Evolutionary conservation across 1,140 invertebrate species (phyloP), one percentile per base, ranked within the genome.

Genomic region (Harlomillsia oculata): DNA sequence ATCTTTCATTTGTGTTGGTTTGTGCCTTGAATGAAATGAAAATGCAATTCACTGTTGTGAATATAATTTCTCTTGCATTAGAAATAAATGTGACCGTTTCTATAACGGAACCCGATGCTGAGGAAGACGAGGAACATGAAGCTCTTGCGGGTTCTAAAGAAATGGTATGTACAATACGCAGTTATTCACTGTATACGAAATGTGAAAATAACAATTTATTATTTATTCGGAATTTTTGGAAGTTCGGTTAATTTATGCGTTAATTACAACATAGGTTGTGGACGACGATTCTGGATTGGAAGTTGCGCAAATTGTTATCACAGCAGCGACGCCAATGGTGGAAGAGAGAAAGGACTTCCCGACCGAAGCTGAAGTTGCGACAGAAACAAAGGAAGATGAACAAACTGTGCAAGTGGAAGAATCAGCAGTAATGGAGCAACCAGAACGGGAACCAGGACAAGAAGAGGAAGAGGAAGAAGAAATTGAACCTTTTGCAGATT

Each of bases 271-370:
- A 43, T 65, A 49, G 64, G 66, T 65, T 72, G 64, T 69, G 70
- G 72, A 72, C 64, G 71, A 72, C 70, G 72, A 70, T 68, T 65
- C 71, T 70, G 71, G 72, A 62, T 71, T 74, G 68, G 72, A 75
- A 16, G 56, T 62, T 23, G 51, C 58, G 13, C 54, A 62, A 66
- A 61, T 63, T 61, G 85, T 89, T 6, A 89, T 91, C 67, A 90
- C 87, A 14, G 86, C 86, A 21, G 87, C 88, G 39, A 90, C 88
- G 5, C 88, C 87, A 21, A 87, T 88, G 84, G 74, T 80, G 62
- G 87, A 90, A 71, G 84, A 88, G 62, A 73, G 78, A 5, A 82
- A 84, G 29, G 77, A 78, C 49, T 76, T 62, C 79, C 3, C 85
- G 69, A 66, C 29, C 18, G 41, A 44, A 25, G 45, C 32, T 4